These are phyloP conservation scores for Latrodectus hesperus DNA, from an alignment of 2,888 invertebrate species.

Conservation along the genomic window DNA sequence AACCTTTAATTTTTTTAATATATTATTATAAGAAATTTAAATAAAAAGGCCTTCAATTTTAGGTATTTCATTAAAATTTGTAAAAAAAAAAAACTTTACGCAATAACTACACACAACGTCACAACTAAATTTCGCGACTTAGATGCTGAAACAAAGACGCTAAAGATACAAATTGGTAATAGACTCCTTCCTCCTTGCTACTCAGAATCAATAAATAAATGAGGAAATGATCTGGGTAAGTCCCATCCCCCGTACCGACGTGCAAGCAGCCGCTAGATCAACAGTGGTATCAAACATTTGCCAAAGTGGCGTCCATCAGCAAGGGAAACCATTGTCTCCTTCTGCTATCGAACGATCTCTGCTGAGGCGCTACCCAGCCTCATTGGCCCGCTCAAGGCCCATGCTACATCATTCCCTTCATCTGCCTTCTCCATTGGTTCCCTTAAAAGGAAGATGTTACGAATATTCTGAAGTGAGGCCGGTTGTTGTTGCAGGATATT, in stretches of 20 bases:
- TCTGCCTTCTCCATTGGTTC: neutral
- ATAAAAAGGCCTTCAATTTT: no score
- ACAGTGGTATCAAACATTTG: neutral
- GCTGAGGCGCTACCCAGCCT: neutral
- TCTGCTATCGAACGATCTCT: slow-evolving; percentile 5
- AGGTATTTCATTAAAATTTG: no score
- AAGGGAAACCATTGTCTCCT: neutral
- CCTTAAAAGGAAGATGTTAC: neutral
- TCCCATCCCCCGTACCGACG: slow-evolving; percentile 17
- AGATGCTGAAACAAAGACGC: no score
- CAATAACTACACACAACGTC: no score
- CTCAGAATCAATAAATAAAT: slow-evolving; percentile 43
- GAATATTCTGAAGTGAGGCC: slow-evolving; percentile 4
- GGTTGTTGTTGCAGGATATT: neutral
- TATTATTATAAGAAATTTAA: no score
- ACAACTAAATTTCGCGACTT: no score
- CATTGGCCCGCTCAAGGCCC: neutral
- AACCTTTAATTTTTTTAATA: no score
- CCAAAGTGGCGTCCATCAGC: neutral
- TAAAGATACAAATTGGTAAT: no score
- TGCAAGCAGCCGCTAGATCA: neutral
- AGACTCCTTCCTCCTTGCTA: neutral
- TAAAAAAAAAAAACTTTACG: no score
- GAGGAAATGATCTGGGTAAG: slow-evolving; percentile 43
- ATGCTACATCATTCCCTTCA: neutral